Evolutionary conservation across 2,888 invertebrate genomes (phyloP).

Genomic region (Ptychoptera contaminata): DNA sequence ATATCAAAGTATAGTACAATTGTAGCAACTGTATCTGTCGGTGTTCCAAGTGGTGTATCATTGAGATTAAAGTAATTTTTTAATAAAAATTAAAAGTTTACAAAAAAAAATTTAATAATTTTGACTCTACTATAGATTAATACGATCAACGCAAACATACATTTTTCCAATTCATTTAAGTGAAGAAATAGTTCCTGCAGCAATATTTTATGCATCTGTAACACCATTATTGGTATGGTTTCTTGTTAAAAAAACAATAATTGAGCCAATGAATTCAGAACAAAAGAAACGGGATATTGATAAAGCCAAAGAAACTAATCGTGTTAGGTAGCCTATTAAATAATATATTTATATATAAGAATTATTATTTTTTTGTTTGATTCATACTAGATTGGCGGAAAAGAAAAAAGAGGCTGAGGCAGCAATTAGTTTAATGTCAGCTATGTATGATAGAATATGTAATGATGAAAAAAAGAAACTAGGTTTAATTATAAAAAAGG

Average conservation of each 20-base stretch:
- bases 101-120: neutral
- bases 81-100: neutral
- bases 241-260: slow-evolving; percentile 64
- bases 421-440: slow-evolving; percentile 80
- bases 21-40: slow-evolving; percentile 70
- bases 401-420: slow-evolving; percentile 72
- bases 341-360: neutral
- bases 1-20: slow-evolving; percentile 79
- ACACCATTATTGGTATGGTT: slow-evolving; percentile 72
- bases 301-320: slow-evolving; percentile 66
- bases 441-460: slow-evolving; percentile 69
- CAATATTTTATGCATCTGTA: slow-evolving; percentile 83
- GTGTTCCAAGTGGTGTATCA: slow-evolving; percentile 75
- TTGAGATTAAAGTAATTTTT: slow-evolving; percentile 62
- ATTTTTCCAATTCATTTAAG: slow-evolving; percentile 80
- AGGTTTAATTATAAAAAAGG: slow-evolving; percentile 75
- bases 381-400: slow-evolving; percentile 43
- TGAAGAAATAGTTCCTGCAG: slow-evolving; percentile 77
- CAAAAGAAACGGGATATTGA: slow-evolving; percentile 66
- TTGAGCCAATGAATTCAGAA: slow-evolving; percentile 69
- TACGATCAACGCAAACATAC: slow-evolving; percentile 75
- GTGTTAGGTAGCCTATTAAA: slow-evolving; percentile 36
- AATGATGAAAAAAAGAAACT: slow-evolving; percentile 65
- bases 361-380: slow-evolving; percentile 8
- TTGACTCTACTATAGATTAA: slow-evolving; percentile 40